Evolutionary conservation across 1,140 invertebrate species (phyloP).

Genomic region (Gerris buenoi): DNA sequence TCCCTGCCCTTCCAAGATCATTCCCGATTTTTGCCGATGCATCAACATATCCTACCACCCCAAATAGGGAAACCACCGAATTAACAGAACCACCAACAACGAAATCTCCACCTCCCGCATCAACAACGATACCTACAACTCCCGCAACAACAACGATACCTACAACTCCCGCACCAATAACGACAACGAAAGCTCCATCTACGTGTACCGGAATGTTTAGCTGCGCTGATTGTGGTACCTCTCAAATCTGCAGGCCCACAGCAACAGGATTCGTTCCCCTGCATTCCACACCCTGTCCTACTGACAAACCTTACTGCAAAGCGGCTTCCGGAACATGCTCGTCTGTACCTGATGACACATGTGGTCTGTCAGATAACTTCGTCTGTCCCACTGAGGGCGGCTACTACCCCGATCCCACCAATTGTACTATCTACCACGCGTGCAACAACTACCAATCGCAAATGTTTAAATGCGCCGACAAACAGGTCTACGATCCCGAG

Average conservation of each 20-base stretch:
- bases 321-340: constrained; percentile 7
- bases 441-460: background rate
- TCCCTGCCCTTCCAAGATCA: too few species aligned
- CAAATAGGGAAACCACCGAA: too few species aligned
- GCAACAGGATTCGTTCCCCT: background rate
- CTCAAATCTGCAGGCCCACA: constrained; percentile 6
- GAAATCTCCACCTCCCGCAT: too few species aligned
- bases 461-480: background rate
- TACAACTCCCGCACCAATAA: too few species aligned
- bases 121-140: too few species aligned
- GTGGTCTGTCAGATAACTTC: constrained; percentile 5
- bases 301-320: constrained; percentile 7
- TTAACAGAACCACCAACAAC: too few species aligned
- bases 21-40: too few species aligned
- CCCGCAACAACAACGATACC: too few species aligned
- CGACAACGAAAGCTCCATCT: too few species aligned
- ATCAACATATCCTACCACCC: too few species aligned
- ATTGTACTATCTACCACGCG: constrained; percentile 6
- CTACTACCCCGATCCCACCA: constrained; percentile 6
- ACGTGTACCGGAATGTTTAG: constrained; percentile 2
- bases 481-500: background rate
- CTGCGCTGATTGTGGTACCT: constrained; percentile 8
- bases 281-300: background rate
- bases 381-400: constrained; percentile 8
- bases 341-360: background rate